These are phyloP conservation scores for Brachionus paranguensis DNA, from an alignment of 1,140 invertebrate genomes.

Conservation along the genomic window DNA sequence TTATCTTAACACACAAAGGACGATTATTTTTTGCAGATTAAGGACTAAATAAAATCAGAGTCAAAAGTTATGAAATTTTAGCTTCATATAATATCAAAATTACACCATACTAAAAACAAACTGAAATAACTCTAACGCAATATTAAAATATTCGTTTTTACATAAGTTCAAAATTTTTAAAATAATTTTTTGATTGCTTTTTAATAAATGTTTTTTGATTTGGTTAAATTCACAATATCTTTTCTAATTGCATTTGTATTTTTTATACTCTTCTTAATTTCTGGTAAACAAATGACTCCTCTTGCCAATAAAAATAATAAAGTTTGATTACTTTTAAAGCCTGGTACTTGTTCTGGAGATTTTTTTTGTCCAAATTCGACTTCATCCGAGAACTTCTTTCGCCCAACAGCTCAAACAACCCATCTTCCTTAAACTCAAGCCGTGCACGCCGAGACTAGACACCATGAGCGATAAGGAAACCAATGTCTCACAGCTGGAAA, in stretches of 20 bases:
- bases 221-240: constrained; percentile 14
- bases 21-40: too few species aligned
- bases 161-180: background rate
- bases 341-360: constrained; percentile 35
- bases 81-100: too few species aligned
- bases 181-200: background rate
- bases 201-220: constrained; percentile 38
- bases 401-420: background rate
- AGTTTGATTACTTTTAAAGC: background rate
- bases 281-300: background rate
- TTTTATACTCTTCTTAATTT: constrained; percentile 31
- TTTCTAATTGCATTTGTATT: constrained; percentile 24
- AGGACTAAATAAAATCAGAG: too few species aligned
- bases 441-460: background rate
- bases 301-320: too few species aligned
- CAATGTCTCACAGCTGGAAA: background rate
- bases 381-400: constrained; percentile 21
- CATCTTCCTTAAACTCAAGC: background rate
- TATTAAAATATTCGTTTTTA: background rate
- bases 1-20: too few species aligned
- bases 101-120: background rate
- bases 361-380: constrained; percentile 38
- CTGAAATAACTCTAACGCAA: background rate
- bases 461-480: background rate
- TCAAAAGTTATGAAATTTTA: too few species aligned